Evolutionary conservation across 1,140 invertebrate genomes (phyloP).

Genomic region (Aricia agestis): DNA sequence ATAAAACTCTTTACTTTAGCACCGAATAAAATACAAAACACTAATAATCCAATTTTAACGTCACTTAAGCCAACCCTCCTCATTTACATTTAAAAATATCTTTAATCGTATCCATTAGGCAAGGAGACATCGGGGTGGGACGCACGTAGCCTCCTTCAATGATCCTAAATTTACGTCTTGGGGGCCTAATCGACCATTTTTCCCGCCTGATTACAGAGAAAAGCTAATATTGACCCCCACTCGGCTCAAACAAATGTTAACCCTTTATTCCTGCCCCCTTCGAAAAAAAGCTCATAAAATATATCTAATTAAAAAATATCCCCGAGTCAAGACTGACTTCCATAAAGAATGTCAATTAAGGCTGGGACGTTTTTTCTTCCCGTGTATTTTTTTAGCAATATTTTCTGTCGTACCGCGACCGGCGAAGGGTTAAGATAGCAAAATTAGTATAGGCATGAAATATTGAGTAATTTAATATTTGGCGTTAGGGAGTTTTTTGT

Average conservation of each 20-base stretch:
- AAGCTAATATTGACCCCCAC: constrained; percentile 67
- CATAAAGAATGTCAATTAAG: constrained; percentile 77
- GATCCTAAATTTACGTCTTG: constrained; percentile 69
- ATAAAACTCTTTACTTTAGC: constrained; percentile 12
- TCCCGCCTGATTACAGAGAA: constrained; percentile 66
- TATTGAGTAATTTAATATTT: constrained; percentile 75
- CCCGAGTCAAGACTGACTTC: constrained; percentile 72
- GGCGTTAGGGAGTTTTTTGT: constrained; percentile 41
- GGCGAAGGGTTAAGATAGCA: constrained; percentile 71
- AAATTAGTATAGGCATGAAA: constrained; percentile 76
- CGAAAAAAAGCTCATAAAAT: constrained; percentile 75
- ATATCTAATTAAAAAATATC: constrained; percentile 78
- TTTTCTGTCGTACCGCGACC: constrained; percentile 64
- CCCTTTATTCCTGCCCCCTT: constrained; percentile 68
- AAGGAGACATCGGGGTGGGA: constrained; percentile 42
- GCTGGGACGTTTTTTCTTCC: constrained; percentile 60
- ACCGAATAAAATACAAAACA: constrained; percentile 13
- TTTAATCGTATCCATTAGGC: constrained; percentile 46
- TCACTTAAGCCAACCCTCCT: constrained; percentile 26
- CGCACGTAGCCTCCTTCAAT: constrained; percentile 54
- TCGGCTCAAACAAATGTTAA: constrained; percentile 72
- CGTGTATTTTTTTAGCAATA: constrained; percentile 59
- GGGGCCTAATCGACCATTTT: constrained; percentile 72
- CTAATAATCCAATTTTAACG: constrained; percentile 19
- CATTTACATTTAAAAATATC: constrained; percentile 40